Base-by-base conservation (phyloP, 2,113 vertebrate genomes). In the Mastomys natalensis region DNA sequence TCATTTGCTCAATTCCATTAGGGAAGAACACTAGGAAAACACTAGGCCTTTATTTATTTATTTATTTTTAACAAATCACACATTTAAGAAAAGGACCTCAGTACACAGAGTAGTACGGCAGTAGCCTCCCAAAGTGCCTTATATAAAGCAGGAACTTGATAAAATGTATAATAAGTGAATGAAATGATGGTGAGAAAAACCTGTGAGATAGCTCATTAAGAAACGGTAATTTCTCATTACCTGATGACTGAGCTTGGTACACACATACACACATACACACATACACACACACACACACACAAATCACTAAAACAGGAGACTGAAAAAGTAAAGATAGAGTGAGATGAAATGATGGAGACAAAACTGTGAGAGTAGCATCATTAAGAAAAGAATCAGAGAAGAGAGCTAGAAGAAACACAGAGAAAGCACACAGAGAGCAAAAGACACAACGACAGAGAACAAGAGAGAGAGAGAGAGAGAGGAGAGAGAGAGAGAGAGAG, bases 1-100 rank as follows among this genome's bases (percentile, higher is more conserved):
- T 85, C 84, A 78, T 48, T 96, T 92, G 26, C 62, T 93, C 81
- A 81, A 45, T 58, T 60, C 37, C 55, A 40, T 90, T 88, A 87
- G 68, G 74, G 40, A 93, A 22, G 17, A 88, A 53, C 5, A 62
- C 4, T 78, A 1, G 81, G 58, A 43, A 29, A 91, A 92, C 77
- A 84, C 12, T 22, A 90, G 91, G 34, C 37, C 7, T 93, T 84
- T n/a, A n/a, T n/a, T n/a, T n/a, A n/a, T n/a, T 87, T n/a, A 16
- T 45, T 31, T 48, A n/a, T 51, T 51, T 51, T 85, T 95, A 95
- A 80, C 55, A 92, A 64, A 85, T 87, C 37, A 90, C 68, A 58
- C 40, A 84, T 62, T 73, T 89, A 58, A 87, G 66, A 48, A 55
- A 82, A 77, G 22, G 73, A 90, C 5, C 70, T 64, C 15, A 2